These are phyloP conservation scores for Polietes domitor DNA, from an alignment of 2,888 invertebrate species.

Conservation along the genomic window DNA sequence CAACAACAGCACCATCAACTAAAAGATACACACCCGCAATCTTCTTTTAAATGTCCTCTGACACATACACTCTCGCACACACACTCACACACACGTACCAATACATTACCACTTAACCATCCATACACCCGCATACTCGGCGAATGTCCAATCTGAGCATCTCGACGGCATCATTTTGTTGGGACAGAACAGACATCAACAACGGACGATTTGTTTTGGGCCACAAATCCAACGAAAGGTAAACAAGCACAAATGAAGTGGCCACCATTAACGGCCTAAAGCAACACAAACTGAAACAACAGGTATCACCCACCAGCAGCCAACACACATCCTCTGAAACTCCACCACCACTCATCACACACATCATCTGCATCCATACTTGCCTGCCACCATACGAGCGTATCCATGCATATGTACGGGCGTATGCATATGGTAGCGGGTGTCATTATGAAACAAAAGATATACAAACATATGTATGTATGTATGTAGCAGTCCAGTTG, in stretches of 20 bases:
- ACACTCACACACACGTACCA: slow-evolving; percentile 11
- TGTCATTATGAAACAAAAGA: neutral
- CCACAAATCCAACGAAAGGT: neutral
- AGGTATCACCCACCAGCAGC: slow-evolving; percentile 48
- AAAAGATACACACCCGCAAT: slow-evolving; percentile 66
- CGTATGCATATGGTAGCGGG: neutral
- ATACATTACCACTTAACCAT: too few species aligned
- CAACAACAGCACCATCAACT: slow-evolving; percentile 18
- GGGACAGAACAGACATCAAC: slow-evolving; percentile 4
- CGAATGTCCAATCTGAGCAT: slow-evolving; percentile 13
- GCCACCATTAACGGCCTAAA: slow-evolving; percentile 3
- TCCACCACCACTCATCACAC: neutral
- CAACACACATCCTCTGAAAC: neutral
- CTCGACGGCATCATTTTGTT: slow-evolving; percentile 13
- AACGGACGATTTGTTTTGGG: slow-evolving; percentile 7
- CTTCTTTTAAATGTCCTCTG: slow-evolving; percentile 60
- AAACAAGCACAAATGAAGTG: neutral
- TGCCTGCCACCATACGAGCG: neutral
- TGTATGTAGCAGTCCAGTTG: too few species aligned
- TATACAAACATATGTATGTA: neutral
- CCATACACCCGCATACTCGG: neutral
- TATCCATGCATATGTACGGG: neutral
- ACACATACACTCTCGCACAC: slow-evolving; percentile 20
- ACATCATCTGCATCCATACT: slow-evolving; percentile 11
- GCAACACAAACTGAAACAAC: slow-evolving; percentile 44